Evolutionary conservation across 2,797 vertebrate genomes (phyloP).

Genomic region (Cetoscarus ocellatus): DNA sequence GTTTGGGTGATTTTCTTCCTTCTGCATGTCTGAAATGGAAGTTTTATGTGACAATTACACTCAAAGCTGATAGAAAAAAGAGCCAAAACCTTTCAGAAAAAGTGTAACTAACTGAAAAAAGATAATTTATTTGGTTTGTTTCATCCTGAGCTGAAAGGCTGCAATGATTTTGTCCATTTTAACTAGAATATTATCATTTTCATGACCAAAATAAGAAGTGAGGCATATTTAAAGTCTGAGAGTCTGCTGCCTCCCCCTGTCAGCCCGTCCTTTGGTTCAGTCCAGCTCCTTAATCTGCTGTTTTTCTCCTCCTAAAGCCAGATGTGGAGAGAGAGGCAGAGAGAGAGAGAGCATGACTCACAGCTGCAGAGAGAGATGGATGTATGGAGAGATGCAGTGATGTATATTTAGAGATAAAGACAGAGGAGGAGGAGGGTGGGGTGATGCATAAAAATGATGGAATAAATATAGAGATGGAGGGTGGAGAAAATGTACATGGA

Average conservation of each 20-base stretch:
- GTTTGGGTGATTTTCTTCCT: no score
- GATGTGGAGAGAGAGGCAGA: constrained; percentile 69
- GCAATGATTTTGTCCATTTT: no score
- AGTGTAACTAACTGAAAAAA: no score
- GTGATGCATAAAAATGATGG: not conserved
- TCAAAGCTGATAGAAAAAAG: no score
- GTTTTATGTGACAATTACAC: no score
- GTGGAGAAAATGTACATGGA: not conserved
- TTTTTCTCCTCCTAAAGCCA: constrained; percentile 65
- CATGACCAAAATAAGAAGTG: fast-evolving
- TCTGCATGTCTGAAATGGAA: no score
- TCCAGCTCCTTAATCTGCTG: constrained; percentile 68
- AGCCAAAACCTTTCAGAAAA: no score
- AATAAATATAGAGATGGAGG: not conserved
- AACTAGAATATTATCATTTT: no score
- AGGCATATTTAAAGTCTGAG: fast-evolving
- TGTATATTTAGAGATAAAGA: constrained; percentile 7
- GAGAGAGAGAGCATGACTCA: constrained; percentile 7
- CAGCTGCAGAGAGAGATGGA: not conserved
- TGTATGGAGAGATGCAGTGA: not conserved
- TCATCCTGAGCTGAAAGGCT: no score
- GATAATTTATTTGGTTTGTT: no score
- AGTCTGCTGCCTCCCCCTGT: not conserved
- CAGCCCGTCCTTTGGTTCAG: not conserved
- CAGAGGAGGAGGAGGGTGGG: constrained; percentile 4